phyloP scores from a whole-genome alignment of 2,888 invertebrate species.

The Euphydryas editha region DNA sequence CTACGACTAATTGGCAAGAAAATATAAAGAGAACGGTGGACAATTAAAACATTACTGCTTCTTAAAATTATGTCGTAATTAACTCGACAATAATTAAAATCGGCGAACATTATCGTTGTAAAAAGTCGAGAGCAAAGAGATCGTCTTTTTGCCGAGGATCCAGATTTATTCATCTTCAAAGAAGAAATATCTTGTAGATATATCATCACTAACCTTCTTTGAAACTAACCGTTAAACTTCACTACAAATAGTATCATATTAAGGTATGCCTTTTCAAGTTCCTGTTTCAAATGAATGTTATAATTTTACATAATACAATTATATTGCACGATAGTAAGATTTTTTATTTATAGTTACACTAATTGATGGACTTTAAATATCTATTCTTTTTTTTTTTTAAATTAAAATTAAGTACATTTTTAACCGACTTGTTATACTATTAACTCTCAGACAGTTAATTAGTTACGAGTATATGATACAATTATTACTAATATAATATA shows the following conservation, averaged over 20 bases:
- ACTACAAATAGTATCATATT: not conserved
- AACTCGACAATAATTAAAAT: slow-evolving; percentile 75
- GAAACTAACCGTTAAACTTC: not conserved
- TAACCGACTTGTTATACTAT: no score
- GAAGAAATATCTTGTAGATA: slow-evolving; percentile 26
- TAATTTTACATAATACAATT: no score
- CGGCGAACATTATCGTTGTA: slow-evolving; percentile 73
- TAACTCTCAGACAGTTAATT: no score
- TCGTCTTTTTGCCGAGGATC: slow-evolving; percentile 62
- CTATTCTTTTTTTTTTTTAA: no score
- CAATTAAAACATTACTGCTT: slow-evolving; percentile 80
- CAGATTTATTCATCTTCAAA: slow-evolving; percentile 50
- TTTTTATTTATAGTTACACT: no score
- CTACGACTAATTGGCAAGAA: slow-evolving; percentile 64
- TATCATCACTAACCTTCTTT: not conserved
- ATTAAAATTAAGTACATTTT: no score
- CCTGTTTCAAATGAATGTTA: no score
- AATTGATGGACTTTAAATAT: no score
- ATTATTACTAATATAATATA: no score
- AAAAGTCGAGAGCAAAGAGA: slow-evolving; percentile 74
- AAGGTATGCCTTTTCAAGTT: no score
- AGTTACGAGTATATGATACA: no score
- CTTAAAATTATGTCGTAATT: slow-evolving; percentile 79
- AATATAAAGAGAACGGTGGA: slow-evolving; percentile 63
- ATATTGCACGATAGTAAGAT: no score